These are phyloP conservation scores for Teleiodes luculella DNA, from an alignment of 2,888 invertebrate species.

Conservation along the genomic window DNA sequence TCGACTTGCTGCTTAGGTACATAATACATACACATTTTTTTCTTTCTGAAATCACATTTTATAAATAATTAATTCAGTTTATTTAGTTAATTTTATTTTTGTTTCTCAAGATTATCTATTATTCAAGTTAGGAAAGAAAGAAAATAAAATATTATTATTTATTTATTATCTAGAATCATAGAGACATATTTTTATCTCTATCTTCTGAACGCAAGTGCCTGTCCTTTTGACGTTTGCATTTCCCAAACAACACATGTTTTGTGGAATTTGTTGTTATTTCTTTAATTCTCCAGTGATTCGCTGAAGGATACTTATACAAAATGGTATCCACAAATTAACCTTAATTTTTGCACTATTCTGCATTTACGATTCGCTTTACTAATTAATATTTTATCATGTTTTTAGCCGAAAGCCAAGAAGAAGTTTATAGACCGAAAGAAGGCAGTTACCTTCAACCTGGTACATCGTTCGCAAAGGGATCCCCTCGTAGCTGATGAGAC, in stretches of 20 bases:
- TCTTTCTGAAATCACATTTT: too few relatives aligned
- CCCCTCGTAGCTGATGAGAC: constrained; percentile 92
- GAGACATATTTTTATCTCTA: background rate
- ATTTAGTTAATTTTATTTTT: too few relatives aligned
- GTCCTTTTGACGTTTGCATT: constrained; percentile 34
- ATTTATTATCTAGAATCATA: too few relatives aligned
- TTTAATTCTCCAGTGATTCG: constrained; percentile 18
- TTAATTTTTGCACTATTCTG: background rate
- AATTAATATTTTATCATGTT: constrained; percentile 27
- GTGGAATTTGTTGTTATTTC: constrained; percentile 27
- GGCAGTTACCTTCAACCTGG: constrained; percentile 93
- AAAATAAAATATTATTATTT: too few relatives aligned
- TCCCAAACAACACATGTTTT: constrained; percentile 61
- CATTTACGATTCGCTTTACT: background rate
- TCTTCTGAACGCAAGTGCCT: background rate
- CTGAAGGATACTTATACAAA: constrained; percentile 22
- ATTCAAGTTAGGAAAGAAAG: too few relatives aligned
- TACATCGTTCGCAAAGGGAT: constrained; percentile 96
- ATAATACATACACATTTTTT: too few relatives aligned
- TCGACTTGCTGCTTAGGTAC: too few relatives aligned
- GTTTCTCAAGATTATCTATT: background rate
- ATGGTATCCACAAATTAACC: constrained; percentile 40
- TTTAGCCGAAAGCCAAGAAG: constrained; percentile 82
- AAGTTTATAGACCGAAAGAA: constrained; percentile 95
- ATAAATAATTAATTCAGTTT: too few relatives aligned